Evolutionary conservation across 2,113 vertebrate species (phyloP).

Genomic region (Clarias macrocephalus): DNA sequence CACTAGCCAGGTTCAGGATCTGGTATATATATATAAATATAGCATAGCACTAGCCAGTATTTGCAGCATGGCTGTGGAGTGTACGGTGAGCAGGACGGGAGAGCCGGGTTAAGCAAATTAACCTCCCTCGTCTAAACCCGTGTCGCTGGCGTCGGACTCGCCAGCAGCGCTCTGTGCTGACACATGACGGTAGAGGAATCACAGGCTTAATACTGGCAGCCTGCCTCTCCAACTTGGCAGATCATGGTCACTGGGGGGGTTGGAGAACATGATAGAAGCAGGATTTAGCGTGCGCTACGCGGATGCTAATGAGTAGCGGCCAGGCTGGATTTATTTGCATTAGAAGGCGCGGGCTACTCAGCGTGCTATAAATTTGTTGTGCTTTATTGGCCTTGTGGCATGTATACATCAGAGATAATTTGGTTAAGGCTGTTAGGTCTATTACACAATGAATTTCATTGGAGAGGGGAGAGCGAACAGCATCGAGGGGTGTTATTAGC

Average conservation of each 20-base stretch:
- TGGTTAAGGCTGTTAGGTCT: conserved; percentile 76
- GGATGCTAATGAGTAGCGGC: conserved; percentile 54
- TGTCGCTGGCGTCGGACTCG: conserved; percentile 39
- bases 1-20: conserved; percentile 2
- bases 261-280: conserved; percentile 56
- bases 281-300: conserved; percentile 53
- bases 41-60: conserved; percentile 38
- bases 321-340: conserved; percentile 54
- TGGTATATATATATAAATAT: conserved; percentile 34
- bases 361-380: conserved; percentile 70
- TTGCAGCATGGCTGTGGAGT: conserved; percentile 7
- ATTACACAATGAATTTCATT: conserved; percentile 74
- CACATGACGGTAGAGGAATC: conserved; percentile 73
- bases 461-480: conserved; percentile 69
- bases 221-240: conserved; percentile 76
- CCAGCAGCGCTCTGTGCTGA: conserved; percentile 61
- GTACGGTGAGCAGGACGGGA: conserved; percentile 41
- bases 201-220: conserved; percentile 73
- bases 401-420: conserved; percentile 73
- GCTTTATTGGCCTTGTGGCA: conserved; percentile 74
- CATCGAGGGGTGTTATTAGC: conserved; percentile 58
- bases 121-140: conserved; percentile 65
- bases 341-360: conserved; percentile 45
- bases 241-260: conserved; percentile 59
- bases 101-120: conserved; percentile 68